Percentiles rank a stretch among this genome's conserved stretches.
Evolutionary conservation across 2,797 vertebrate species (phyloP).

Genomic region (Rachycentron canadum): DNA sequence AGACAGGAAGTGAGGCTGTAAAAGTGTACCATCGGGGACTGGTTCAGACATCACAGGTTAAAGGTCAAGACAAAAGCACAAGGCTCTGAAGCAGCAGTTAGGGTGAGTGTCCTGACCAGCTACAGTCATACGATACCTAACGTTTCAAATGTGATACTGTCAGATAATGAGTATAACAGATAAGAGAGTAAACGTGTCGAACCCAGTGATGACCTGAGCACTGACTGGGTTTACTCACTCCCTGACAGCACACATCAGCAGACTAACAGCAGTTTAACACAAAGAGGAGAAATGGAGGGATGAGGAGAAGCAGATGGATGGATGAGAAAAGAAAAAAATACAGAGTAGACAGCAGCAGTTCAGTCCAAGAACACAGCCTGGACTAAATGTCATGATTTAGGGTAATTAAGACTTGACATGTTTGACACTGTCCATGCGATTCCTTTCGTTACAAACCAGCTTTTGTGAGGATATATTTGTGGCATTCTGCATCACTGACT

Average conservation of each 20-base stretch:
- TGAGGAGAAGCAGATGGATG: constrained; percentile 30
- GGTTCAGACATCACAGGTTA: constrained; percentile 20
- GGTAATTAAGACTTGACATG: neutral
- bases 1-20: constrained; percentile 39
- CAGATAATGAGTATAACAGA: no score
- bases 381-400: neutral
- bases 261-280: constrained; percentile 43
- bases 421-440: neutral
- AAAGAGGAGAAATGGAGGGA: constrained; percentile 31
- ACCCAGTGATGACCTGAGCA: neutral
- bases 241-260: constrained; percentile 75
- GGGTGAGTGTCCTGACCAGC: neutral
- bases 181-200: neutral
- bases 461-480: no score
- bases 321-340: constrained; percentile 29
- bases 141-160: no score
- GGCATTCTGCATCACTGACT: no score
- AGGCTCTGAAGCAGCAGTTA: neutral
- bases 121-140: no score
- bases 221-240: constrained; percentile 43
- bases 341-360: constrained; percentile 60
- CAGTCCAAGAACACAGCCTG: constrained; percentile 41
- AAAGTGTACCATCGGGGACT: constrained; percentile 72
- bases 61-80: constrained; percentile 2
- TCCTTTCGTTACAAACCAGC: neutral